Evolutionary conservation across 2,888 invertebrate species (phyloP), one percentile per base, ranked within the genome.

Genomic region (Drosophila imparisetae): DNA sequence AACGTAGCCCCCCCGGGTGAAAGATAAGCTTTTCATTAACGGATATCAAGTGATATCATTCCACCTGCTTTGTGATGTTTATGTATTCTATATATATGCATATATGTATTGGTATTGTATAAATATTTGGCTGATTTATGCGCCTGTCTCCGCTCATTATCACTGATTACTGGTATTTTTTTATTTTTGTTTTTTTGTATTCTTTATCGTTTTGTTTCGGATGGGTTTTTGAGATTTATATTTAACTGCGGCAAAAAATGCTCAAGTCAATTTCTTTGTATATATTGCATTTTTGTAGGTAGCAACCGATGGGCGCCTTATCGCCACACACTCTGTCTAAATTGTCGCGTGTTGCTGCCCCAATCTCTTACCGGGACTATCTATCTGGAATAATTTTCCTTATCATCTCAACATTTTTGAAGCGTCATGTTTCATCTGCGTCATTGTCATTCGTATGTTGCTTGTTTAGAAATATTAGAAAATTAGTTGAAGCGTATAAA

Each of bases 301-400:
- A 76, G 72, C 84, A 83, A 80, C 78, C 69, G 57, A 50, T 55
- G 62, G 63, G 65, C 65, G 38, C n/a, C 55, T 77, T 80, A 82
- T 80, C 80, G 6, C 30, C 57, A 58, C 6, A 36, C 32, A 13
- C n/a, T 24, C 10, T 36, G 21, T 40, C 49, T 49, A n/a, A 21
- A 10, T 34, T 24, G 32, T 80, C 64, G 75, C 81, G 72, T 80
- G 80, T 80, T 80, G 75, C 75, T 55, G 72, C 29, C 62, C 36
- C 52, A 58, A 36, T 59, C 58, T 30, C 52, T 45, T 42, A 60
- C 32, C 15, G 42, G 34, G 13, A 30, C 45, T 59, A 27, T 48
- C 58, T 48, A 32, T 61, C 11, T 60, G 29, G 15, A 29, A 45
- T 30, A 36, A 11, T 27, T 48, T 21, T 6, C 8, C 53, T 54